Conservation (phyloP, 2,113 vertebrate species). For the Myrmecophaga tridactyla region DNA sequence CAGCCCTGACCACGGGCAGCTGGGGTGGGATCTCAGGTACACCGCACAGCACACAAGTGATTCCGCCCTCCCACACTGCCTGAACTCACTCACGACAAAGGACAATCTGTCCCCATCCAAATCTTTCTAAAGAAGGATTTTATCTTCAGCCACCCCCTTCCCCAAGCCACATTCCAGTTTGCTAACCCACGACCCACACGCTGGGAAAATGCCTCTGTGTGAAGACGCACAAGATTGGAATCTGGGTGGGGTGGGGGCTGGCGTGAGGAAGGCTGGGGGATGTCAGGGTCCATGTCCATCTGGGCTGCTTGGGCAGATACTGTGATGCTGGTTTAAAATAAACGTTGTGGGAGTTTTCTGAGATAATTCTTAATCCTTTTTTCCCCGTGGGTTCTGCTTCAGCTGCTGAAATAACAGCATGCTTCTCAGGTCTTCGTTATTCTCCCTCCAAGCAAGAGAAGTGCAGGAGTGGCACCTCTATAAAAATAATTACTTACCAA, state of each 20-base stretch:
- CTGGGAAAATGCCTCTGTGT: background rate
- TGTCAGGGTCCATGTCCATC: background rate
- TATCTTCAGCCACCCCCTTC: background rate
- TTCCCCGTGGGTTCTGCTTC: background rate
- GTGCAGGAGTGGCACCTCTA: fast-evolving
- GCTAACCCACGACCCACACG: background rate
- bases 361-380: background rate
- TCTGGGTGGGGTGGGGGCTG: background rate
- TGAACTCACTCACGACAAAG: background rate
- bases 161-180: background rate
- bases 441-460: background rate
- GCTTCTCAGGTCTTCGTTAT: background rate
- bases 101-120: background rate
- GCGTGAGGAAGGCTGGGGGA: background rate
- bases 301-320: background rate
- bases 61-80: background rate
- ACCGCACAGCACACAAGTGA: background rate
- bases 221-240: background rate
- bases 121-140: background rate
- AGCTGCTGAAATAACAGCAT: background rate
- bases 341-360: background rate
- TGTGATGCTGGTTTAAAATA: background rate
- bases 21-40: no score
- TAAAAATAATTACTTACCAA: background rate
- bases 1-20: no score